Percentiles rank a stretch among this genome's conserved stretches.
Conservation (phyloP, 2,797 vertebrate genomes). For the Pagetopsis macropterus region DNA sequence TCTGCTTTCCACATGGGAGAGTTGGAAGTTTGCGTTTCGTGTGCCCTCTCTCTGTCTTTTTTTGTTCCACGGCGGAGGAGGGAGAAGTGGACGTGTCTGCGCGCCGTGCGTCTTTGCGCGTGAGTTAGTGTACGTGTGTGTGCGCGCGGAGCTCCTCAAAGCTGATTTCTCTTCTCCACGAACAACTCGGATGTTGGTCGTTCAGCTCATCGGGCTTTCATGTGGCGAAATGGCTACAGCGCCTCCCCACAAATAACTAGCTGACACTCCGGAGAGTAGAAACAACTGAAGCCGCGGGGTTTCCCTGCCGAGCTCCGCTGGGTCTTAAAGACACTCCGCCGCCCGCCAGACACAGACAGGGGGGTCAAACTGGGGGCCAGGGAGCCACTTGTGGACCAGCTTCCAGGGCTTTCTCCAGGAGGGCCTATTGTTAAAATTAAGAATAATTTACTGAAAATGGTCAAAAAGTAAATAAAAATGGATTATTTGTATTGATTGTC, state of each 20-base stretch:
- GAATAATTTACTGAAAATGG: constrained; percentile 8
- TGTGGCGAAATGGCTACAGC: constrained; percentile 85
- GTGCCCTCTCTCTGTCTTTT: constrained; percentile 56
- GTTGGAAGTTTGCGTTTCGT: constrained; percentile 77
- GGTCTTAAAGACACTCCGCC: constrained; percentile 83
- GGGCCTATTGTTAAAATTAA: not conserved
- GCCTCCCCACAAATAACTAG: constrained; percentile 86
- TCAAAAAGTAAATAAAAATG: not conserved
- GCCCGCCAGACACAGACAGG: constrained; percentile 19
- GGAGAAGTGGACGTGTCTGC: constrained; percentile 68
- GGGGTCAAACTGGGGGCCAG: constrained; percentile 33
- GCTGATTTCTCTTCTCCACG: constrained; percentile 67
- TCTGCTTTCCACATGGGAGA: constrained; percentile 81
- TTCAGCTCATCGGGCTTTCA: constrained; percentile 79
- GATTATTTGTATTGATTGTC: not conserved
- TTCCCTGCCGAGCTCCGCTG: constrained; percentile 80
- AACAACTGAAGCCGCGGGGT: constrained; percentile 81
- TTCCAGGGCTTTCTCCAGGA: constrained; percentile 13
- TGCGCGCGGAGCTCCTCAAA: constrained; percentile 72
- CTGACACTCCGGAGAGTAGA: constrained; percentile 82
- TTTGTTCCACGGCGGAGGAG: constrained; percentile 73
- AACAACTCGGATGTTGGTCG: constrained; percentile 77
- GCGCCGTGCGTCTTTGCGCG: constrained; percentile 63
- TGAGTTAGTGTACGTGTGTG: constrained; percentile 41
- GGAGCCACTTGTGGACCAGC: constrained; percentile 2